phyloP scores from a whole-genome alignment of 2,888 invertebrate genomes.

The Agrilus biguttatus region DNA sequence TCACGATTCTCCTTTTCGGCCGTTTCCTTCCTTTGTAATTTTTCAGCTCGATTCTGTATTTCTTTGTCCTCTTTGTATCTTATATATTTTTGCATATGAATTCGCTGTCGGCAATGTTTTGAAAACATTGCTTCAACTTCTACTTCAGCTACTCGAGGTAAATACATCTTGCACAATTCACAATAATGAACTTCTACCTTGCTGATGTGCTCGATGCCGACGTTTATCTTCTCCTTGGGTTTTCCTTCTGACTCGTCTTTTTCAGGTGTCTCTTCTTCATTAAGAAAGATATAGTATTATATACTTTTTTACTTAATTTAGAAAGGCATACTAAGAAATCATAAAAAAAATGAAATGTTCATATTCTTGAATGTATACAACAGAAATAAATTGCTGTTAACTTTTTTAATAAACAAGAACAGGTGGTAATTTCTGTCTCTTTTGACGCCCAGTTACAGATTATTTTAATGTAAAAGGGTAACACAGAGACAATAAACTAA shows the following conservation, averaged over 20 bases:
- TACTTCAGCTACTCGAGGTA: constrained; percentile 46
- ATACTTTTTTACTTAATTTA: constrained; percentile 12
- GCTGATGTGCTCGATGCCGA: constrained; percentile 64
- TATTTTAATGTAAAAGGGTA: constrained; percentile 10
- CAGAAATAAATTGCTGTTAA: not conserved
- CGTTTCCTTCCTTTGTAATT: constrained; percentile 46
- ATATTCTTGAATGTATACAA: no score
- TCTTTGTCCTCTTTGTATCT: constrained; percentile 65
- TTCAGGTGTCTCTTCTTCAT: constrained; percentile 26
- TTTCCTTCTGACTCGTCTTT: constrained; percentile 26
- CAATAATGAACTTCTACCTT: constrained; percentile 68
- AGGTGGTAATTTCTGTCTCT: constrained; percentile 13
- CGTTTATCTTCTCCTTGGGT: constrained; percentile 52
- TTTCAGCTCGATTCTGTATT: constrained; percentile 54
- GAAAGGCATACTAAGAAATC: not conserved
- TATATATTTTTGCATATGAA: constrained; percentile 63
- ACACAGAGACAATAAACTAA: constrained; percentile 12
- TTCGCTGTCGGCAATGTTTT: constrained; percentile 56
- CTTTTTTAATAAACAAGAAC: constrained; percentile 8
- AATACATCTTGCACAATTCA: constrained; percentile 62
- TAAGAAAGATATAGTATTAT: constrained; percentile 11
- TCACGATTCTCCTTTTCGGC: constrained; percentile 33
- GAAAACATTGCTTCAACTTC: constrained; percentile 28
- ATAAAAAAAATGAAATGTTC: no score
- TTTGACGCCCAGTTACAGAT: constrained; percentile 12